A percentile compares a stretch with the other conserved stretches of the same genome.
Evolutionary conservation across 2,888 invertebrate genomes (phyloP).

Genomic region (Nephrotoma guestfalica): DNA sequence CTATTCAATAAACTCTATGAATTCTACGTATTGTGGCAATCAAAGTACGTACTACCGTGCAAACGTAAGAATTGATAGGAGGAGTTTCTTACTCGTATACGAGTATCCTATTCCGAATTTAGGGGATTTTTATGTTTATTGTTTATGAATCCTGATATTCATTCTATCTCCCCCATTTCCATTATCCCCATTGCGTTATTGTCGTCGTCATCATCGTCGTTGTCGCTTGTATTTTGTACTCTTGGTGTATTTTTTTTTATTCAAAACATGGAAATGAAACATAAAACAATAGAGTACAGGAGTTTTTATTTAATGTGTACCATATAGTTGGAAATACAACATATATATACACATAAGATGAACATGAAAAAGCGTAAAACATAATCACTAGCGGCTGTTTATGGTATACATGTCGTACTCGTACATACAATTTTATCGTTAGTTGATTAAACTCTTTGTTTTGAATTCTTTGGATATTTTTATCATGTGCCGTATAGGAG

Average conservation of each 20-base stretch:
- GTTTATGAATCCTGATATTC: not conserved
- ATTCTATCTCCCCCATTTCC: not conserved
- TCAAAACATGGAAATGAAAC: not conserved
- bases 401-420: not conserved
- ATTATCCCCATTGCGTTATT: not conserved
- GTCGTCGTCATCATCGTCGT: not conserved
- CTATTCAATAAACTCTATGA: not conserved
- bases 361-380: not conserved
- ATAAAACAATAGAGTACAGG: not conserved
- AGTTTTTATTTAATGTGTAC: not conserved
- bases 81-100: not conserved
- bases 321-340: not conserved
- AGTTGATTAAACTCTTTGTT: not conserved
- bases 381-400: not conserved
- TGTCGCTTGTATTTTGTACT: not conserved
- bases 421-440: not conserved
- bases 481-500: not conserved
- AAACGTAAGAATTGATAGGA: not conserved
- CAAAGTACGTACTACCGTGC: not conserved
- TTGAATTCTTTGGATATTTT: not conserved
- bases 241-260: not conserved
- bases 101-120: not conserved
- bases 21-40: not conserved
- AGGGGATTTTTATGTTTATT: not conserved
- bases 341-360: not conserved